Evolutionary conservation across 2,888 invertebrate genomes (phyloP).

Genomic region (Heliothis peltigera): DNA sequence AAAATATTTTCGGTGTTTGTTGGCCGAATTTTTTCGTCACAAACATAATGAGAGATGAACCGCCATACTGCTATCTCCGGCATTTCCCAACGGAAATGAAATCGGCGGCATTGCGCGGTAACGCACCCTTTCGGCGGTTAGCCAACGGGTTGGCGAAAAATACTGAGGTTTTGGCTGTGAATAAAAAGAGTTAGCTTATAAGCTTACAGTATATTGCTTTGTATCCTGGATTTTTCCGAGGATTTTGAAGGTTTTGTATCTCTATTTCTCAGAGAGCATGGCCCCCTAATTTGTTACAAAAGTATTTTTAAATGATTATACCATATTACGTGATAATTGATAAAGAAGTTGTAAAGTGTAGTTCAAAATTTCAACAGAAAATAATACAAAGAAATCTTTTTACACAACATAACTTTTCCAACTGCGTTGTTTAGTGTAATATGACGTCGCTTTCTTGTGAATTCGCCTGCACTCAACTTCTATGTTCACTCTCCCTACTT

Average conservation of each 20-base stretch:
- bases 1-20: constrained; percentile 46
- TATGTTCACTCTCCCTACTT: not conserved
- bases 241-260: not conserved
- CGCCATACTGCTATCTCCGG: constrained; percentile 51
- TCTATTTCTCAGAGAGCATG: too few species aligned
- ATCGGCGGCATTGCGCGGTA: constrained; percentile 57
- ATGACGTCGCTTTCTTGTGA: not conserved
- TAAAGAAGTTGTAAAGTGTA: too few species aligned
- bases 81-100: constrained; percentile 66
- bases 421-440: not conserved
- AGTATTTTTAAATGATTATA: too few species aligned
- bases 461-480: not conserved
- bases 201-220: constrained; percentile 11
- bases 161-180: constrained; percentile 27
- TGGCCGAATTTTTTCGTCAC: constrained; percentile 50
- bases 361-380: too few species aligned
- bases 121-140: constrained; percentile 56
- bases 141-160: constrained; percentile 46
- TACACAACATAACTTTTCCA: too few species aligned
- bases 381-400: not conserved
- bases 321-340: too few species aligned
- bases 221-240: not conserved
- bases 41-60: constrained; percentile 46
- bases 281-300: too few species aligned
- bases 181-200: constrained; percentile 40